A percentile compares a stretch with the other conserved stretches of the same genome.
Conservation (phyloP, 2,113 vertebrate species). For the Callospermophilus lateralis region DNA sequence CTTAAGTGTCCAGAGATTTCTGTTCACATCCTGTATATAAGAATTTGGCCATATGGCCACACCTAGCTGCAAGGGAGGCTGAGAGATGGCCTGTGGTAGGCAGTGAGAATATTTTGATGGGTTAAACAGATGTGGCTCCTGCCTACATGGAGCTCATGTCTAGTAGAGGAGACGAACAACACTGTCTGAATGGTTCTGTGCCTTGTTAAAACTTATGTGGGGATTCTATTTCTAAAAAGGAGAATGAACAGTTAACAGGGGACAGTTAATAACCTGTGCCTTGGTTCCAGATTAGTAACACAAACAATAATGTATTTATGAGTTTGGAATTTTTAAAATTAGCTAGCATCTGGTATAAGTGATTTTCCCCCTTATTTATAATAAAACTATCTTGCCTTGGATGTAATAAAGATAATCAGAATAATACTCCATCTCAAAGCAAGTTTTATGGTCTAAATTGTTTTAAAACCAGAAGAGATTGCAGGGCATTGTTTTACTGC, state of each 20-base stretch:
- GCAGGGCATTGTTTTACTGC: constrained; percentile 52
- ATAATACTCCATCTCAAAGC: constrained; percentile 54
- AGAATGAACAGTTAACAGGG: background rate
- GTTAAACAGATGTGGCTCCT: background rate
- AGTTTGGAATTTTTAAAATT: constrained; percentile 56
- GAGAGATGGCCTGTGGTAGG: background rate
- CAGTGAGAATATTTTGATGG: background rate
- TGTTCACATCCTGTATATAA: background rate
- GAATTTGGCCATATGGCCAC: background rate
- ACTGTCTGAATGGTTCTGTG: background rate
- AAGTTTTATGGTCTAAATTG: constrained; percentile 46
- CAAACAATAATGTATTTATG: constrained; percentile 36
- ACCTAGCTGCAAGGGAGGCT: constrained; percentile 19
- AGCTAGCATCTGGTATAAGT: constrained; percentile 30
- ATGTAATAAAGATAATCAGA: constrained; percentile 64
- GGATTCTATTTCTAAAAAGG: constrained; percentile 29
- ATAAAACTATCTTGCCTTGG: constrained; percentile 60
- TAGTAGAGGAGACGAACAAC: background rate
- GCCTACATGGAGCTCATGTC: background rate
- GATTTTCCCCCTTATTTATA: constrained; percentile 61
- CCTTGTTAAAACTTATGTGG: background rate
- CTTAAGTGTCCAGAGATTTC: background rate
- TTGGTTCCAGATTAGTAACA: constrained; percentile 46
- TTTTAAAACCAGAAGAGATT: constrained; percentile 66
- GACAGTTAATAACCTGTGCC: background rate